Base-by-base conservation (phyloP, 2,113 vertebrate species). In the Oncorhynchus kisutch region DNA sequence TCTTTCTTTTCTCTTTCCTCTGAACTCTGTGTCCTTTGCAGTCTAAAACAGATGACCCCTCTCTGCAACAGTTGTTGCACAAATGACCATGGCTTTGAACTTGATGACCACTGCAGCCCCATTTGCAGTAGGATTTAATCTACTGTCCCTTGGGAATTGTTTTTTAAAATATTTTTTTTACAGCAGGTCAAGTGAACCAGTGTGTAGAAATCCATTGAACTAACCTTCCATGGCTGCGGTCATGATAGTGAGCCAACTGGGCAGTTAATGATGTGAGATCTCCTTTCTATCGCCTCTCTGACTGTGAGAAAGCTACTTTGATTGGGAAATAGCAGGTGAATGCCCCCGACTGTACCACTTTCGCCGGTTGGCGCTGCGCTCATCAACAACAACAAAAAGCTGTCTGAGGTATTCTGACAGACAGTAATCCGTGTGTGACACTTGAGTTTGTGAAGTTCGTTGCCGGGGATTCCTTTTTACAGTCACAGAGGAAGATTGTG, bases 241-340 rank as follows among this genome's bases (percentile, higher is more conserved):
- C 54, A 57, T 14, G 54, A 14, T 57, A 57, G 54, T 20, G 54
- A 57, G 29, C 70, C 20, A 4, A 54, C 64, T 73, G 48, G 29
- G 71, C 74, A 4, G 22, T 16, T 69, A 77, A 81, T 31, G 59
- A 24, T 71, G 66, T 70, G 31, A 34, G 31, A 34, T 34, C 6
- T 34, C 34, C 34, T 67, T 48, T 67, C 59, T 31, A 16, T 60
- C 54, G 18, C 14, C 62, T 31, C n/a, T 7, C 9, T 18, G 6
- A 25, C 31, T 9, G 39, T 20, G 67, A 76, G 71, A 81, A 54
- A 75, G 74, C 66, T 84, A 39, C 67, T 78, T 67, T 79, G 75
- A 78, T 89, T 85, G 79, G 72, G 80, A 83, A 82, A 79, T 62
- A 74, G 39, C 39, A 45, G 72, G 72, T 88, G 80, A 88, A 86